Base-by-base conservation (phyloP, 2,113 vertebrate species). In the Lutjanus erythropterus region DNA sequence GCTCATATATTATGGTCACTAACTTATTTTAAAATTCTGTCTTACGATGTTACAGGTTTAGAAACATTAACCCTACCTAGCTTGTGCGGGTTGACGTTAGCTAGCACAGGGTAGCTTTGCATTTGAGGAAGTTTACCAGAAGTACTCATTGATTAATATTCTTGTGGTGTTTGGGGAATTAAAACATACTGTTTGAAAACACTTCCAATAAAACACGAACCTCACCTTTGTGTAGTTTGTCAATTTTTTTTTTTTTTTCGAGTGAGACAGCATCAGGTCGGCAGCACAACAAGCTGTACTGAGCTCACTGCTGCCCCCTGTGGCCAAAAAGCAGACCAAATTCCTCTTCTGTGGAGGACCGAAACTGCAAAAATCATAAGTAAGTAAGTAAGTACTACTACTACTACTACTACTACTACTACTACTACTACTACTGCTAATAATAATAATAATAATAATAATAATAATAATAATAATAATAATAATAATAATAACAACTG, bases 241-340 rank as follows among this genome's bases (percentile, higher is more conserved):
- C 9, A 18, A 49, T 19, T 15, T 5, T n/a, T n/a, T n/a, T n/a
- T n/a, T n/a, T n/a, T n/a, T n/a, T n/a, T n/a, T n/a, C n/a, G n/a
- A n/a, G 1, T 31, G 64, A 39, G 33, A 0, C 14, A 2, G 4
- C 6, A 19, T 78, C 69, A 3, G 0, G 5, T 33, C 19, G 2
- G 2, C 1, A 0, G 27, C 33, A 53, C n/a, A 52, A 16, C 33
- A 52, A 52, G n/a, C 23, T 11, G 7, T 1, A 5, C 0, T 3
- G 59, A 47, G 39, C 39, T 39, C 68, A 56, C 50, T 71, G 60
- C 77, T 18, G 41, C 77, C 60, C 41, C 68, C 49, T 71, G 59
- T 47, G 68, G 41, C 39, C 25, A 23, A 2, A 23, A 9, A 23
- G 9, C 1, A 7, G 3, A 16, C 14, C 1, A n/a, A 5, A 4